phyloP scores from a whole-genome alignment of 2,113 vertebrate genomes.

The Chiloscyllium plagiosum region DNA sequence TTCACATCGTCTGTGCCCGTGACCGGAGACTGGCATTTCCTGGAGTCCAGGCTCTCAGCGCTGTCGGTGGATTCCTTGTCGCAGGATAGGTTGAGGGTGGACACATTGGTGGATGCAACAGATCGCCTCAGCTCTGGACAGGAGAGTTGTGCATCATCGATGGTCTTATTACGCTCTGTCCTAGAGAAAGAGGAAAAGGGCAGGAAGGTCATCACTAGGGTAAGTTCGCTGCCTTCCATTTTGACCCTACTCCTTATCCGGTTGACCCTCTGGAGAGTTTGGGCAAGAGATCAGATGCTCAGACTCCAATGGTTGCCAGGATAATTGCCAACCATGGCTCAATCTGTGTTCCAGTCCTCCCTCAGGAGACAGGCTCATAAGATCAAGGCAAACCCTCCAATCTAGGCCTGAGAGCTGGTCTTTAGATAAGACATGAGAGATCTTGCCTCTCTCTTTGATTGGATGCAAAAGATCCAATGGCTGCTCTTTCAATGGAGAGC shows the following conservation, averaged over 20 bases:
- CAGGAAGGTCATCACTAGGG: neutral
- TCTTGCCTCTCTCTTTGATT: neutral
- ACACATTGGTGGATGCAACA: neutral
- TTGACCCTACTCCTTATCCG: neutral
- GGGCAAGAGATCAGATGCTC: neutral
- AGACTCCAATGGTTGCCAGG: neutral
- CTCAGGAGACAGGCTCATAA: neutral
- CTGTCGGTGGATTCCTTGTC: neutral
- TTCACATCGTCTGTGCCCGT: neutral
- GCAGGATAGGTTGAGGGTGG: neutral
- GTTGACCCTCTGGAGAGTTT: no score
- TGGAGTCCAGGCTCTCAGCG: neutral
- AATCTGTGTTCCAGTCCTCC: neutral
- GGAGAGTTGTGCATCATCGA: neutral
- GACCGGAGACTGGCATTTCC: neutral
- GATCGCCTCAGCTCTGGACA: slow-evolving; percentile 9
- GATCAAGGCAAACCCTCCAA: neutral
- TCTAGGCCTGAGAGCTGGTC: neutral
- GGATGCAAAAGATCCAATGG: neutral
- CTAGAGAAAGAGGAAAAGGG: neutral
- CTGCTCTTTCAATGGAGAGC: neutral
- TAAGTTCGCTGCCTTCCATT: neutral
- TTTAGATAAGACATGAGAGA: neutral
- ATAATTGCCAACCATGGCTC: neutral
- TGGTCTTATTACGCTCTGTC: neutral